Evolutionary conservation across 1,140 invertebrate genomes (phyloP), one percentile per base, ranked within the genome.

Genomic region (Ceratina japonica): DNA sequence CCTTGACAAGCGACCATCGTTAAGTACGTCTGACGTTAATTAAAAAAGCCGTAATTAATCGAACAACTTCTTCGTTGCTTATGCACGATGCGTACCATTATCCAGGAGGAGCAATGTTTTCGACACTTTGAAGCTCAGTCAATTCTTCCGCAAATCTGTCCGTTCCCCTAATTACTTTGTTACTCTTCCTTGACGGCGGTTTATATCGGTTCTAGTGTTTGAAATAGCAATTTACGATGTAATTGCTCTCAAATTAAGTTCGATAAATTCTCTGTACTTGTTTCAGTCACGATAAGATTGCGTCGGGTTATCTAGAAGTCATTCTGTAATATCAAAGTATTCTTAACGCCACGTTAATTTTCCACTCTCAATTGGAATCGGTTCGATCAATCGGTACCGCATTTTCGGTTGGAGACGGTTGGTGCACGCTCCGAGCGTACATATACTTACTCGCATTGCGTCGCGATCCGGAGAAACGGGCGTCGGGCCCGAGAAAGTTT

Each of bases 1-100:
- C 68, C 54, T 52, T 82, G 86, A 85, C 86, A 75, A 79, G 76
- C 82, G 87, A 87, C 86, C 78, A 88, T 85, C 80, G 65, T 74
- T 72, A 65, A 63, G 78, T 27, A 85, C 85, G 81, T 4, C 16
- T 18, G 66, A 81, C 79, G 63, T 80, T 72, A 78, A 88, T 89
- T 89, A 89, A 87, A 88, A 86, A 88, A 56, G 79, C 83, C 69
- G 24, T 69, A 69, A 69, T 69, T 69, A 69, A 68, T 68, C 65
- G 49, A 52, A 69, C 66, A 27, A 54, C 44, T 31, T 31, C 59
- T 15, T 22, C 7, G 7, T 62, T n/a, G 10, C 22, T 56, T 27
- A n/a, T 20, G 22, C 44, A 2, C 49, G 18, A n/a, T 59, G 2
- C 65, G 65, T 27, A 13, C 37, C 56, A 51, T 68, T n/a, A 13